phyloP scores from a whole-genome alignment of 92 coral and sea anemone species.

The Phenganax marumi region DNA sequence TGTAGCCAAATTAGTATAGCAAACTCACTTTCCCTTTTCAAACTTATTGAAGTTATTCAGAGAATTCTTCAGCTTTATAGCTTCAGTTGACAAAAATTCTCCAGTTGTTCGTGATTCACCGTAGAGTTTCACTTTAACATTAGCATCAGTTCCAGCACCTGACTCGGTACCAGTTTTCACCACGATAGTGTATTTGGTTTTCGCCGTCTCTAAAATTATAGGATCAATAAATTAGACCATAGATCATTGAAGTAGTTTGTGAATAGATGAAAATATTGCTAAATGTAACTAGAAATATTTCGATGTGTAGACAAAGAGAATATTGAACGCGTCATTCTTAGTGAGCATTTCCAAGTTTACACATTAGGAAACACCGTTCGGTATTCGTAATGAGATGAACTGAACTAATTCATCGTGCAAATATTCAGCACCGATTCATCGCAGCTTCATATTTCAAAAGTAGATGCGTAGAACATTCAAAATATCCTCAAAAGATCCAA shows the following conservation, averaged over 20 bases:
- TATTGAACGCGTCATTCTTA: too few species aligned
- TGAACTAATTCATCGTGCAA: too few species aligned
- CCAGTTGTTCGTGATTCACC: conserved; percentile 7
- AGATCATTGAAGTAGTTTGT: too few species aligned
- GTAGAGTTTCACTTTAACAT: not conserved
- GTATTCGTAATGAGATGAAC: too few species aligned
- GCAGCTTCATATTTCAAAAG: not conserved
- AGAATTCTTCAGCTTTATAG: not conserved
- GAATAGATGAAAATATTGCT: too few species aligned
- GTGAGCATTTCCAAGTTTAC: too few species aligned
- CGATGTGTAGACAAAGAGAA: too few species aligned
- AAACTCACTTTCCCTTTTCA: conserved; percentile 5
- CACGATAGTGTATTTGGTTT: not conserved
- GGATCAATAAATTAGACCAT: too few species aligned
- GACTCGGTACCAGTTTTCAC: conserved; percentile 27
- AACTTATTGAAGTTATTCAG: not conserved
- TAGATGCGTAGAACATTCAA: not conserved
- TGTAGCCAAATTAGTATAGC: too few species aligned
- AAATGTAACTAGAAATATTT: too few species aligned
- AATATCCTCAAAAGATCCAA: not conserved
- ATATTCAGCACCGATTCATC: too few species aligned
- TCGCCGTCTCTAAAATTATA: conserved; percentile 8
- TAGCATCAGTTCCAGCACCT: conserved; percentile 33
- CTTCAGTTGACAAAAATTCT: not conserved
- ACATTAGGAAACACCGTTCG: too few species aligned